Evolutionary conservation across 2,113 vertebrate species (phyloP).

Genomic region (Murina feae): DNA sequence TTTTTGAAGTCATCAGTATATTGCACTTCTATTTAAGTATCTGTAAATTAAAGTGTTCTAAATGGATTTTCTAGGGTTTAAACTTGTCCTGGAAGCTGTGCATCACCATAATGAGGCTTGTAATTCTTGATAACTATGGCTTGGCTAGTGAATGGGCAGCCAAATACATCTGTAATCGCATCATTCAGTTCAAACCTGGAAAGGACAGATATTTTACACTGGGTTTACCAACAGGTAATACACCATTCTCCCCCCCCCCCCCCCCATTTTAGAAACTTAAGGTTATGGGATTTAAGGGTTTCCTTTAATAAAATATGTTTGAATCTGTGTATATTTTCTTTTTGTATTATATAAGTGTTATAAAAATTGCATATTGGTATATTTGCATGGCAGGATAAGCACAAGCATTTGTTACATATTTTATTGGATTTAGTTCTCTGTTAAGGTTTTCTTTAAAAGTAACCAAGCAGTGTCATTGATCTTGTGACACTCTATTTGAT

Average conservation of each 20-base stretch:
- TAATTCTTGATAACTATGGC: constrained; percentile 96
- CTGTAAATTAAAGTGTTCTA: constrained; percentile 13
- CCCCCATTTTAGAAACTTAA: not conserved
- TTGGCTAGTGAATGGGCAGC: constrained; percentile 97
- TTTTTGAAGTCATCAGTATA: not conserved
- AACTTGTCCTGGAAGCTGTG: constrained; percentile 42
- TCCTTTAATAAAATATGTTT: constrained; percentile 11
- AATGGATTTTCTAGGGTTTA: constrained; percentile 74
- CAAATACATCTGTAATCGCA: constrained; percentile 96
- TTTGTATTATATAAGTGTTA: not conserved
- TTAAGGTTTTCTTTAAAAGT: not conserved
- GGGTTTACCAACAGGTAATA: constrained; percentile 94
- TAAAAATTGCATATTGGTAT: not conserved
- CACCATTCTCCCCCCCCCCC: not conserved
- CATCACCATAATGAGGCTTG: constrained; percentile 88
- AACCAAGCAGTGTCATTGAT: not conserved
- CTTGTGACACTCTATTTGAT: not conserved
- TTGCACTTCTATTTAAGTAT: not conserved
- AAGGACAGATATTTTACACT: constrained; percentile 91
- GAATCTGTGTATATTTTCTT: not conserved
- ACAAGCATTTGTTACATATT: not conserved
- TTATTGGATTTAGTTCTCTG: not conserved
- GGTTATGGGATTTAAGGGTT: not conserved
- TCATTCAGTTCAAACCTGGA: constrained; percentile 91
- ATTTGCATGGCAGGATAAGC: not conserved